Base-by-base conservation (phyloP, 2,888 invertebrate genomes). In the Plebejus anna region DNA sequence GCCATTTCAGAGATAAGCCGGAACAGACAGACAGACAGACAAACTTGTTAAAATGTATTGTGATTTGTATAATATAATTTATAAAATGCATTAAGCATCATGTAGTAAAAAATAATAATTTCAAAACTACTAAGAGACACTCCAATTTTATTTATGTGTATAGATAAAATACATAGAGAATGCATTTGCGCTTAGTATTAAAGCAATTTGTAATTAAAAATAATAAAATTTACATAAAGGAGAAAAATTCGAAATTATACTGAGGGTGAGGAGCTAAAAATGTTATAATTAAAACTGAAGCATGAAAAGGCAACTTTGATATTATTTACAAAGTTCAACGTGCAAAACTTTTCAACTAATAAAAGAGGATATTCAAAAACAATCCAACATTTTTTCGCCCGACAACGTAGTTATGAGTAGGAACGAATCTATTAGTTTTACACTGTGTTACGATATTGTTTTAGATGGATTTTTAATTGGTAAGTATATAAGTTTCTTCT, bases 301-400 rank as follows among this genome's bases (percentile, higher is more conserved):
- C 79, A 78, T 77, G 79, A 78, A 78, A 78, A 79, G 79, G 71
- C 77, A 78, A 79, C 78, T 80, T 80, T 71, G 76, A 78, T 78
- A 80, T 81, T 80, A 79, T 81, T 78, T 76, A 79, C 77, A 77
- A 81, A 80, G 79, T 80, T 77, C 73, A 78, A 78, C 75, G 80
- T 75, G 72, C 78, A 59, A 66, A 82, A 81, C 80, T 82, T 78
- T 80, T 42, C 42, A 81, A 82, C 79, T 81, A 80, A 80, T 80
- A 81, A 81, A 73, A 79, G 81, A 79, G 79, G 80, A 80, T 79
- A 81, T 81, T 83, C 79, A 78, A 82, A 80, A 82, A 83, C 82
- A 81, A 81, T 81, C 79, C 80, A 78, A 81, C 81, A 80, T 79
- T 77, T 78, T 73, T 78, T 70, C 79, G 75, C 78, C 78, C 79